phyloP scores from a whole-genome alignment of 2,888 invertebrate species.

The Lydus trimaculatus region DNA sequence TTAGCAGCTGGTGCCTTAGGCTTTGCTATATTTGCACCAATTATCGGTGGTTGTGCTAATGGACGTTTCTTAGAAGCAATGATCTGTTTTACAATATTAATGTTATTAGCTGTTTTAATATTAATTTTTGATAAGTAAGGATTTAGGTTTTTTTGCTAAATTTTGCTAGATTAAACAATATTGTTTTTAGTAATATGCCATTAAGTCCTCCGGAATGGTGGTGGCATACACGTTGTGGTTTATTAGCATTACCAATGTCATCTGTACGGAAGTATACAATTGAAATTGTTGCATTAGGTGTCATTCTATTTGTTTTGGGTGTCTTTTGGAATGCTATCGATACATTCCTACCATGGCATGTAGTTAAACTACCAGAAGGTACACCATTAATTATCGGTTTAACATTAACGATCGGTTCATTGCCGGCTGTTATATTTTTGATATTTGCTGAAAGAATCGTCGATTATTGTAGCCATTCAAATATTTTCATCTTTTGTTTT shows the following conservation, averaged over 20 bases:
- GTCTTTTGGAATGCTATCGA: slow-evolving; percentile 83
- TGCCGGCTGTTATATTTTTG: slow-evolving; percentile 75
- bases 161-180: too few species aligned
- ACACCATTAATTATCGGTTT: slow-evolving; percentile 69
- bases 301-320: slow-evolving; percentile 76
- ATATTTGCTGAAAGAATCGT: slow-evolving; percentile 84
- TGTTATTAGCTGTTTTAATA: slow-evolving; percentile 71
- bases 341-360: slow-evolving; percentile 75
- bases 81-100: slow-evolving; percentile 63
- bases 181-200: slow-evolving; percentile 79
- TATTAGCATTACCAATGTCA: slow-evolving; percentile 81
- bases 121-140: slow-evolving; percentile 66
- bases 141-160: neutral
- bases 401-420: slow-evolving; percentile 71
- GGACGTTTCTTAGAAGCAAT: slow-evolving; percentile 65
- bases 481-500: slow-evolving; percentile 83
- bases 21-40: slow-evolving; percentile 73
- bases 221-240: slow-evolving; percentile 84
- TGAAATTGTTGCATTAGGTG: slow-evolving; percentile 74
- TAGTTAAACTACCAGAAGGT: slow-evolving; percentile 65
- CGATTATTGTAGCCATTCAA: slow-evolving; percentile 83
- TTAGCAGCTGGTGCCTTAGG: slow-evolving; percentile 79
- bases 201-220: slow-evolving; percentile 86
- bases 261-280: slow-evolving; percentile 77
- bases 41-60: slow-evolving; percentile 59